A percentile compares a stretch with the other conserved stretches of the same genome.
Evolutionary conservation across 2,888 invertebrate genomes (phyloP).

Genomic region (Tiliacea aurago): DNA sequence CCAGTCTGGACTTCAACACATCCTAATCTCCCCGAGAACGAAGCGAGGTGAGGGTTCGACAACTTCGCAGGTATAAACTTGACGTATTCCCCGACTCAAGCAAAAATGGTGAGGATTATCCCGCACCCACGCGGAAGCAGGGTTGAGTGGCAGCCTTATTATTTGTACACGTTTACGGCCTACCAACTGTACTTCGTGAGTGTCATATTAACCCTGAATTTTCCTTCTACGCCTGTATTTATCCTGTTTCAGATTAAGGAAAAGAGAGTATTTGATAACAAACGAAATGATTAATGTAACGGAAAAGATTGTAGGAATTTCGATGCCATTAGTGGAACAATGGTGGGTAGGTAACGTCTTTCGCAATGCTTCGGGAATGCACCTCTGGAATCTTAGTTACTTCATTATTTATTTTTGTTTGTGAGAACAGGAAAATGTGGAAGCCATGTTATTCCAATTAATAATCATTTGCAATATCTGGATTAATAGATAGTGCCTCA

Average conservation of each 20-base stretch:
- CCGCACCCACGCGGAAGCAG: slow-evolving; percentile 35
- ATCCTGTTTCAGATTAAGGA: slow-evolving; percentile 39
- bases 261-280: slow-evolving; percentile 41
- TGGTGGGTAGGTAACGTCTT: slow-evolving; percentile 24
- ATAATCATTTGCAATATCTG: not conserved
- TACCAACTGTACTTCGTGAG: slow-evolving; percentile 34
- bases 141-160: slow-evolving; percentile 64
- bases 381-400: slow-evolving; percentile 3
- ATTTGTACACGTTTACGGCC: slow-evolving; percentile 64
- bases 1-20: slow-evolving; percentile 35
- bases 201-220: slow-evolving; percentile 49
- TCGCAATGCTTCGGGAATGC: slow-evolving; percentile 14
- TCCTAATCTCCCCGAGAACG: slow-evolving; percentile 57
- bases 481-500: not conserved
- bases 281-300: slow-evolving; percentile 58
- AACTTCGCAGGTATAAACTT: slow-evolving; percentile 68
- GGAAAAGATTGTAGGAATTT: slow-evolving; percentile 53
- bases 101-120: slow-evolving; percentile 65
- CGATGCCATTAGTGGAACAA: slow-evolving; percentile 55
- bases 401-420: slow-evolving; percentile 20
- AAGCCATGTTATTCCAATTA: slow-evolving; percentile 21
- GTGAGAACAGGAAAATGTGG: slow-evolving; percentile 36
- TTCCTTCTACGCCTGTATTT: slow-evolving; percentile 35
- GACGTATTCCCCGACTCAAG: slow-evolving; percentile 62
- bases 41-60: slow-evolving; percentile 46